Percentiles rank a stretch among this genome's conserved stretches.
Evolutionary conservation across 2,797 vertebrate genomes (phyloP).

Genomic region (Amblyraja radiata): DNA sequence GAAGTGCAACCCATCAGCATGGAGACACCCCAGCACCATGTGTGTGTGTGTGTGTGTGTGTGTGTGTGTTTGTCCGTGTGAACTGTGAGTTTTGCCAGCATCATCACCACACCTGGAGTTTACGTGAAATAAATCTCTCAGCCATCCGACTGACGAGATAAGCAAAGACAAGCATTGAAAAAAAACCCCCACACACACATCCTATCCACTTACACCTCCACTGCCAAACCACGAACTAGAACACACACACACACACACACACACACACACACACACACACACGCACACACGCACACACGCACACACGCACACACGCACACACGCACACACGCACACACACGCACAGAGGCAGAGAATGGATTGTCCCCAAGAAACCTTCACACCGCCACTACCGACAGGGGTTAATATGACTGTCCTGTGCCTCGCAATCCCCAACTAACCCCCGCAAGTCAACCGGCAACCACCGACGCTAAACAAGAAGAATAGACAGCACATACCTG

Average conservation of each 20-base stretch:
- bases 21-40: background rate
- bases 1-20: too few relatives aligned
- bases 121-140: background rate
- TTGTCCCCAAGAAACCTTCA: background rate
- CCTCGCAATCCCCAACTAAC: background rate
- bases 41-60: background rate
- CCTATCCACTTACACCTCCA: background rate
- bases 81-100: background rate
- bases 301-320: too few relatives aligned
- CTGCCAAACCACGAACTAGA: background rate
- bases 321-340: too few relatives aligned
- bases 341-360: too few relatives aligned
- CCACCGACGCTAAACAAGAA: background rate
- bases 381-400: too few relatives aligned
- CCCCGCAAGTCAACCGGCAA: too few relatives aligned
- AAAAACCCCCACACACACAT: background rate
- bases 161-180: background rate
- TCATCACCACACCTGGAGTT: constrained; percentile 2
- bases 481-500: constrained; percentile 15
- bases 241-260: too few relatives aligned
- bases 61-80: background rate
- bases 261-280: too few relatives aligned
- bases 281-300: too few relatives aligned
- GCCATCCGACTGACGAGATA: background rate
- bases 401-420: background rate